Evolutionary conservation across 1,140 invertebrate species (phyloP).

Genomic region (Sinonovacula constricta): DNA sequence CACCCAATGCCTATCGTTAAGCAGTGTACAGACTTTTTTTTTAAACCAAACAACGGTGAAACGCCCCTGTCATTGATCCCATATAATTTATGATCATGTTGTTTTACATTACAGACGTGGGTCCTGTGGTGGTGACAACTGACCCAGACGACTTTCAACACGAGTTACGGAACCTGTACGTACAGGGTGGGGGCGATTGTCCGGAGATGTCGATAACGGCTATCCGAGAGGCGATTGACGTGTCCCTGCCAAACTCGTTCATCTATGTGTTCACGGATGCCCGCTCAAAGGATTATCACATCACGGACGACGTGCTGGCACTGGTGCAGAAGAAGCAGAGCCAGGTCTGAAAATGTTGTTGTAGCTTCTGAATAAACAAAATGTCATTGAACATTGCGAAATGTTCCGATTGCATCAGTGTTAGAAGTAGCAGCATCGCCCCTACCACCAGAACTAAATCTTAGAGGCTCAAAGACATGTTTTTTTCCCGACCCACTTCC

Average conservation of each 20-base stretch:
- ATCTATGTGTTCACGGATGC: conserved; percentile 90
- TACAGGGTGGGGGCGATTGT: conserved; percentile 87
- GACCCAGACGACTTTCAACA: conserved; percentile 82
- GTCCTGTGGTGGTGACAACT: conserved; percentile 83
- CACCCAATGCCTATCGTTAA: too few species aligned
- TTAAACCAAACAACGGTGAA: too few species aligned
- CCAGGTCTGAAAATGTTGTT: conserved; percentile 81
- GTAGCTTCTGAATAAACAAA: too few species aligned
- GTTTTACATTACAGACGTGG: conserved; percentile 81
- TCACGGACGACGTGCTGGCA: conserved; percentile 83
- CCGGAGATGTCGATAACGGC: conserved; percentile 86
- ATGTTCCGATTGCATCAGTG: too few species aligned
- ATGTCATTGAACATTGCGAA: too few species aligned
- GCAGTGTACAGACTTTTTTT: too few species aligned
- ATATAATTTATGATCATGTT: too few species aligned
- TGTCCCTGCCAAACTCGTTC: conserved; percentile 84
- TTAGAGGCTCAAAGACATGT: too few species aligned
- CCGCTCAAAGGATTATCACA: conserved; percentile 83
- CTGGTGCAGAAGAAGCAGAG: conserved; percentile 86
- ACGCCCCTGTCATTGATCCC: too few species aligned
- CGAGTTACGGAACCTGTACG: conserved; percentile 81
- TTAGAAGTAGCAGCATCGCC: not conserved
- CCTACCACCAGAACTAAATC: too few species aligned
- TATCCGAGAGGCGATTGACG: conserved; percentile 83
- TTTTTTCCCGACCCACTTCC: too few species aligned